Evolutionary conservation across 2,113 vertebrate species (phyloP).

Genomic region (Oryzias curvinotus): DNA sequence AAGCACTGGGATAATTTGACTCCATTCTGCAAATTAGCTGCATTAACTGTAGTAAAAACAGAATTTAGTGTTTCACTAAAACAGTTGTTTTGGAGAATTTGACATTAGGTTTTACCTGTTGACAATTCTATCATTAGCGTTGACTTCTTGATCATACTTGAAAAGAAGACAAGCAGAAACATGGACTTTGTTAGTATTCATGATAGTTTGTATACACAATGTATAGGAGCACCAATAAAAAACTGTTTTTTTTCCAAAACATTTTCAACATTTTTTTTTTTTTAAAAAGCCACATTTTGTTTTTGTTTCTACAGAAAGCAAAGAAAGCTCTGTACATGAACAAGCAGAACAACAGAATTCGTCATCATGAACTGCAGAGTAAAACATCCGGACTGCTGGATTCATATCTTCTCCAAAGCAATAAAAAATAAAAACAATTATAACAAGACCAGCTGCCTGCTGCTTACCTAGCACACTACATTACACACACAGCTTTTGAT

Average conservation of each 20-base stretch:
- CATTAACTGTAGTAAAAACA: too few species aligned
- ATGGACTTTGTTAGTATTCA: constrained; percentile 78
- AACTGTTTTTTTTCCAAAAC: constrained; percentile 54
- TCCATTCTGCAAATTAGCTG: too few species aligned
- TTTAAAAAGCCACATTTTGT: constrained; percentile 89
- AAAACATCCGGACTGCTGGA: constrained; percentile 67
- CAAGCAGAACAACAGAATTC: constrained; percentile 84
- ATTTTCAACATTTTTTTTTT: constrained; percentile 72
- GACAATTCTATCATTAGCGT: too few species aligned
- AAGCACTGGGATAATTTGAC: too few species aligned
- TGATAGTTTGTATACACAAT: constrained; percentile 79
- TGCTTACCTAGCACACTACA: constrained; percentile 84
- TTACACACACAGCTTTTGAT: constrained; percentile 86
- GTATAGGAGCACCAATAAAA: constrained; percentile 76
- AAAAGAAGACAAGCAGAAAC: constrained; percentile 66
- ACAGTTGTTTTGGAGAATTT: background rate
- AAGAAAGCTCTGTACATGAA: constrained; percentile 91
- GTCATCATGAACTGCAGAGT: constrained; percentile 75
- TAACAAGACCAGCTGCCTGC: constrained; percentile 83
- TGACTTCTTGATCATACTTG: background rate
- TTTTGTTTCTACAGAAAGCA: constrained; percentile 90
- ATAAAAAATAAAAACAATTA: constrained; percentile 73
- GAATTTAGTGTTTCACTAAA: too few species aligned
- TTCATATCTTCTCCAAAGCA: constrained; percentile 71
- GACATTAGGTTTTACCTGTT: background rate